phyloP scores from a whole-genome alignment of 2,797 vertebrate genomes.

The Masticophis lateralis region DNA sequence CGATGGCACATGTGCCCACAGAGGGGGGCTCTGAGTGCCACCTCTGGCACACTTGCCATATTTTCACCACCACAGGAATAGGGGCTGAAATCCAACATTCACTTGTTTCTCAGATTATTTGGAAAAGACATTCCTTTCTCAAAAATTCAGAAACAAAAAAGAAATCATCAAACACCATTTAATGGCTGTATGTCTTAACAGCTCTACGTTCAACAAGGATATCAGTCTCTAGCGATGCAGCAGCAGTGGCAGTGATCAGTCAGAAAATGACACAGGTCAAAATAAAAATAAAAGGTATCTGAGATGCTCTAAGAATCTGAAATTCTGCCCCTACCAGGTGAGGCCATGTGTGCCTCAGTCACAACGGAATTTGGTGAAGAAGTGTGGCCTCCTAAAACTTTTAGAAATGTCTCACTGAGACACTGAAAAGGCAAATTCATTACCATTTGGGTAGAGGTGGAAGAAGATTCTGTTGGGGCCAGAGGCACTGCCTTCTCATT shows the following conservation, averaged over 20 bases:
- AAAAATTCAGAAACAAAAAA: background rate
- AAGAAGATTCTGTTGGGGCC: background rate
- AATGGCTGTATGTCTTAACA: background rate
- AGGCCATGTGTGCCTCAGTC: background rate
- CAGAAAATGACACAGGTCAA: background rate
- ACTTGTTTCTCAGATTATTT: background rate
- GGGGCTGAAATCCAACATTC: background rate
- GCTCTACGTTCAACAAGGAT: background rate
- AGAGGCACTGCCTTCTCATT: slow-evolving; percentile 38
- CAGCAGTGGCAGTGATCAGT: background rate
- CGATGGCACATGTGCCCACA: no score
- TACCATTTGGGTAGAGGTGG: slow-evolving; percentile 52
- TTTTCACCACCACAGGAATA: background rate
- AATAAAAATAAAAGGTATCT: background rate
- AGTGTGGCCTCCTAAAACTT: background rate
- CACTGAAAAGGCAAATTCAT: slow-evolving; percentile 11
- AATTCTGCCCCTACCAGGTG: background rate
- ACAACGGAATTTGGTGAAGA: background rate
- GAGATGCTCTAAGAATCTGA: background rate
- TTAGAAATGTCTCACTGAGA: background rate
- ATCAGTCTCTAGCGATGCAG: background rate
- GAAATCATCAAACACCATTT: background rate
- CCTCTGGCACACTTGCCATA: no score
- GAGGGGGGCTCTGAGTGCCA: no score
- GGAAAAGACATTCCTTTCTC: background rate